Percentiles rank a stretch among this genome's conserved stretches.
These are phyloP conservation scores for Gandaritis pyraliata DNA, from an alignment of 2,888 invertebrate species.

Conservation along the genomic window DNA sequence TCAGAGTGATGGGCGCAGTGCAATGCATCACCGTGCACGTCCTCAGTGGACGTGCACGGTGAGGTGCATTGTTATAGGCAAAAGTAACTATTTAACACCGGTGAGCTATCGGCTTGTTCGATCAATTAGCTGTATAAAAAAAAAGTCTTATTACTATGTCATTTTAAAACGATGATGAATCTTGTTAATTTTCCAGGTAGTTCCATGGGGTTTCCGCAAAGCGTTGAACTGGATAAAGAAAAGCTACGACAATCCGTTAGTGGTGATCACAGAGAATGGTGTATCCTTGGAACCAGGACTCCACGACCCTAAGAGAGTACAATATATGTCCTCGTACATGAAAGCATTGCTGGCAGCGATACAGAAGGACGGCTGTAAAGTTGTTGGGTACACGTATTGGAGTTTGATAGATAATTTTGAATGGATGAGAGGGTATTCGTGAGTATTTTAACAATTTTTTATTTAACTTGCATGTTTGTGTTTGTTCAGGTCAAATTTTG, in stretches of 20 bases:
- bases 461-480: too few relatives aligned
- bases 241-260: conserved; percentile 83
- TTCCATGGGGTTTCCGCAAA: conserved; percentile 87
- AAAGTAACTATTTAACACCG: too few relatives aligned
- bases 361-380: conserved; percentile 81
- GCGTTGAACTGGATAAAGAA: conserved; percentile 85
- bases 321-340: conserved; percentile 81
- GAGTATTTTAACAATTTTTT: conserved; percentile 51
- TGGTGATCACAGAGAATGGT: conserved; percentile 86
- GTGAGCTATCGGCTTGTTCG: too few relatives aligned
- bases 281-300: conserved; percentile 75
- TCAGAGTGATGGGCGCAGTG: too few relatives aligned
- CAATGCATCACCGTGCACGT: too few relatives aligned
- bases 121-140: too few relatives aligned
- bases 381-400: conserved; percentile 90
- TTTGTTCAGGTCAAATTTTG: too few relatives aligned
- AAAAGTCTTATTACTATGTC: too few relatives aligned
- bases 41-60: too few relatives aligned
- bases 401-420: conserved; percentile 93
- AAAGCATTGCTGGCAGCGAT: conserved; percentile 75
- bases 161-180: too few relatives aligned
- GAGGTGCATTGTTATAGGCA: too few relatives aligned
- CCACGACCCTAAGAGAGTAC: conserved; percentile 76
- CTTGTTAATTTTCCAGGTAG: conserved; percentile 68
- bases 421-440: conserved; percentile 90